Conservation (phyloP, 2,888 invertebrate genomes). For the Lasioglossum leucozonium region DNA sequence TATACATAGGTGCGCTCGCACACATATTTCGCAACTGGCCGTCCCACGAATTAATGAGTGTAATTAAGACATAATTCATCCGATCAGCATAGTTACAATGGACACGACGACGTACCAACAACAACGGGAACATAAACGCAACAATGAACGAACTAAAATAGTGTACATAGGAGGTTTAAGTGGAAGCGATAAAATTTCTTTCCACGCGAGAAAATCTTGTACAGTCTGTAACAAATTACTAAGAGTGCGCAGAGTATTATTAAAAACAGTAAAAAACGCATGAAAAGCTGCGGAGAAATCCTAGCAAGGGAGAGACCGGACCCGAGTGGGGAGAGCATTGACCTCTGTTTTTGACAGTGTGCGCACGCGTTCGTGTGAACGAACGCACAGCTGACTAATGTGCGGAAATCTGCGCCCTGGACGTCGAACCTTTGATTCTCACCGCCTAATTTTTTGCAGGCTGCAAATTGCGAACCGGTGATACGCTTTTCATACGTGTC, state of each 20-base stretch:
- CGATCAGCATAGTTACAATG: neutral
- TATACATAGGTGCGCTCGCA: neutral
- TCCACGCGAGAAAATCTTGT: neutral
- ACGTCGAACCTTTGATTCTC: neutral
- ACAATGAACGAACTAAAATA: neutral
- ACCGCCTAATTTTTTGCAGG: neutral
- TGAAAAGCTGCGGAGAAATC: neutral
- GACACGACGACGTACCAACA: neutral
- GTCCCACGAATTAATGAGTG: neutral
- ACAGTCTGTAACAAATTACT: neutral
- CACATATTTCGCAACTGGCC: neutral
- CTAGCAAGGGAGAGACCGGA: neutral
- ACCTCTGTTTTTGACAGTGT: neutral
- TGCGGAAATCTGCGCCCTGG: neutral
- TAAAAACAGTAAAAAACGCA: neutral
- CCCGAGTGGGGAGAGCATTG: neutral
- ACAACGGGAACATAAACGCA: neutral
- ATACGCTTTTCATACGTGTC: neutral
- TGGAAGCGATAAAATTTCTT: neutral
- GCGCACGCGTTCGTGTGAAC: neutral
- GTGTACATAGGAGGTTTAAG: neutral
- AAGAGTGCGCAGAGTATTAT: neutral
- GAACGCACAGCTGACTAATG: neutral
- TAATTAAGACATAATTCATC: neutral
- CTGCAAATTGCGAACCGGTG: neutral